These are phyloP conservation scores for Uropetala carovei DNA, from an alignment of 2,888 invertebrate genomes.

Conservation along the genomic window DNA sequence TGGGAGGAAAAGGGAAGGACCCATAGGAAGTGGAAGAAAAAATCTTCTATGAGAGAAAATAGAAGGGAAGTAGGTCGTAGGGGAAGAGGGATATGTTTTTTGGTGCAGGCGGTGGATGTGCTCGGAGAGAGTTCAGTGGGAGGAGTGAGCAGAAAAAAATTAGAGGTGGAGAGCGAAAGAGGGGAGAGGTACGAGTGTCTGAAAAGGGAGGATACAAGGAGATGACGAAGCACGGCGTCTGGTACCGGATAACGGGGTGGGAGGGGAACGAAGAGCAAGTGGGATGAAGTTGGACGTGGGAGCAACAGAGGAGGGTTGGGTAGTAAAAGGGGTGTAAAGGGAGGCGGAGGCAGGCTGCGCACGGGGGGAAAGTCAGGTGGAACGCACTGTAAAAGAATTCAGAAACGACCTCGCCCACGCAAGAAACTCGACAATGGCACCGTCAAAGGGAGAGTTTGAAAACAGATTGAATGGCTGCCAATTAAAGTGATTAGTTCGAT, in stretches of 20 bases:
- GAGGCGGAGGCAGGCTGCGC: neutral
- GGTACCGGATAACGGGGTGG: conserved; percentile 1
- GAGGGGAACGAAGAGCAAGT: neutral
- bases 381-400: conserved; percentile 24
- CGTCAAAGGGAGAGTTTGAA: conserved; percentile 42
- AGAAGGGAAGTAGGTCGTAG: neutral
- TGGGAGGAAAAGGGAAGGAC: no score
- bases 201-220: conserved; percentile 1
- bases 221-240: neutral
- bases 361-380: neutral
- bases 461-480: conserved; percentile 49
- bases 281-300: no score
- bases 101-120: neutral
- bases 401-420: conserved; percentile 41
- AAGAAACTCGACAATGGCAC: conserved; percentile 27
- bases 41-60: no score
- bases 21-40: neutral
- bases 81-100: neutral
- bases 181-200: neutral
- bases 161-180: neutral
- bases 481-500: conserved; percentile 63
- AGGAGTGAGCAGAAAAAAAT: neutral
- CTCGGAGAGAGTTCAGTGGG: no score
- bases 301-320: no score
- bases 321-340: no score